Conservation (phyloP, 2,888 invertebrate species). For the Diachrysia chrysitis region DNA sequence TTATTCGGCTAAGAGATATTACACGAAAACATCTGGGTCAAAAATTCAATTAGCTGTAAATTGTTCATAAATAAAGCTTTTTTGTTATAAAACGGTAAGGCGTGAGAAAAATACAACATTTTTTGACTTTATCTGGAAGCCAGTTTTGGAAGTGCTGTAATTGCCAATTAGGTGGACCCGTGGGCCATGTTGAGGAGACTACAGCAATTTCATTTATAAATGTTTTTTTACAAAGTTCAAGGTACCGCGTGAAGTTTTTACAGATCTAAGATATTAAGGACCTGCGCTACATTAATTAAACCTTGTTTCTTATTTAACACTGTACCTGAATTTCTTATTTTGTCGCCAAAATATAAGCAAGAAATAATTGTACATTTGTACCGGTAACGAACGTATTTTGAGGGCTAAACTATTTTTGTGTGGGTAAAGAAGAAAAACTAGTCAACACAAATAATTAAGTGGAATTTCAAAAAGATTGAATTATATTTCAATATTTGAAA, state of each 20-base stretch:
- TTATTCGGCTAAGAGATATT: neutral
- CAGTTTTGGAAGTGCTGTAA: slow-evolving; percentile 64
- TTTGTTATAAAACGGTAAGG: slow-evolving; percentile 36
- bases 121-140: slow-evolving; percentile 59
- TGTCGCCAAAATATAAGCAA: no score
- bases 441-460: neutral
- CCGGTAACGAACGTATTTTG: no score
- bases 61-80: slow-evolving; percentile 26
- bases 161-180: slow-evolving; percentile 71
- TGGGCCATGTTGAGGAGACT: slow-evolving; percentile 57
- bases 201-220: slow-evolving; percentile 53
- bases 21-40: slow-evolving; percentile 20
- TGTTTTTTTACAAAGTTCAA: slow-evolving; percentile 45
- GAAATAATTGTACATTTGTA: no score
- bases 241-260: neutral
- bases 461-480: neutral
- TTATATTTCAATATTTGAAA: neutral
- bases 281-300: neutral
- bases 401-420: no score
- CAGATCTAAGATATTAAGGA: neutral
- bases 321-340: neutral
- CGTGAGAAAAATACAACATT: slow-evolving; percentile 51
- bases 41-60: slow-evolving; percentile 40
- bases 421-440: no score
- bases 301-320: neutral